These are phyloP conservation scores for Sakesphorus luctuosus DNA, from an alignment of 2,113 vertebrate species.

Conservation along the genomic window DNA sequence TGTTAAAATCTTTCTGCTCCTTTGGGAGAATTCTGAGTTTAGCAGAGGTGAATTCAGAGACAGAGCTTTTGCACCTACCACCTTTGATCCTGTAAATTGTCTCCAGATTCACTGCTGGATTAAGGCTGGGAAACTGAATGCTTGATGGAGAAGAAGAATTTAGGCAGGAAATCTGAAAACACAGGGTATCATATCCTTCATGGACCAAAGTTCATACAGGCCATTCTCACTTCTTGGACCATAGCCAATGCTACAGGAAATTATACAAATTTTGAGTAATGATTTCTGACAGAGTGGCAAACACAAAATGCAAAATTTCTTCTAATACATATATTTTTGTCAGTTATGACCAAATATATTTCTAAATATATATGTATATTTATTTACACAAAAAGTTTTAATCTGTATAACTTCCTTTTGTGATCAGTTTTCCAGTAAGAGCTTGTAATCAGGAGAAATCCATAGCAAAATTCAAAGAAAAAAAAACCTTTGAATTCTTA, in stretches of 20 bases:
- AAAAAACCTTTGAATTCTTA: not conserved
- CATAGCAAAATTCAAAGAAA: not conserved
- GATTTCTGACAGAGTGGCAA: not conserved
- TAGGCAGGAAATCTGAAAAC: constrained; percentile 11
- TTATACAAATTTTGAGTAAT: not conserved
- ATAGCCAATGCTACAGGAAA: not conserved
- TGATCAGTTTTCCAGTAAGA: not conserved
- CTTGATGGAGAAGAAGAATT: not conserved
- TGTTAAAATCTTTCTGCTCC: not conserved
- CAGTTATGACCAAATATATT: not conserved
- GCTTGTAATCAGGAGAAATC: not conserved
- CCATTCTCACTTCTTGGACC: not conserved
- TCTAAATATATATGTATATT: not conserved
- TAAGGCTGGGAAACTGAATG: not conserved
- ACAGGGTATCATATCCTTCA: not conserved
- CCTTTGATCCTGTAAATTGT: not conserved
- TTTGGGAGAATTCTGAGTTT: not conserved
- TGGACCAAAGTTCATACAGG: not conserved
- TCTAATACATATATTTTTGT: not conserved
- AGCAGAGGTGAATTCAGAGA: not conserved
- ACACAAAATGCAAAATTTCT: not conserved
- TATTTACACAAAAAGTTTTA: not conserved
- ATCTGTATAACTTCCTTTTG: not conserved
- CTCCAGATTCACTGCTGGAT: not conserved
- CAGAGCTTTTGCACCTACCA: not conserved